Evolutionary conservation across 2,888 invertebrate species (phyloP).

Genomic region (Temnothorax unifasciatus): DNA sequence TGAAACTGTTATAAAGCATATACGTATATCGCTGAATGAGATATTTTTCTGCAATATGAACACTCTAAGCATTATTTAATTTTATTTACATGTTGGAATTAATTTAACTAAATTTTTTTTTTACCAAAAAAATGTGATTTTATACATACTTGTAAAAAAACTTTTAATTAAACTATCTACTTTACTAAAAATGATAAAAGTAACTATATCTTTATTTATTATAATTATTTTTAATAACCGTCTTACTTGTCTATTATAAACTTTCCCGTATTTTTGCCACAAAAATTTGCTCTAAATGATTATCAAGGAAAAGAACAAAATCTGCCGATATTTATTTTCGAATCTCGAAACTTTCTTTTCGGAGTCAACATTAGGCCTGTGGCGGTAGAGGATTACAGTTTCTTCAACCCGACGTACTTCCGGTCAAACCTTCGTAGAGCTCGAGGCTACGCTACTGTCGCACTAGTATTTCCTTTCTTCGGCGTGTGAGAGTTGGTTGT

Average conservation of each 20-base stretch:
- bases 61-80: background rate
- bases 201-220: background rate
- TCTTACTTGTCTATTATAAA: background rate
- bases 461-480: conserved; percentile 61
- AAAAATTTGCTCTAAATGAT: conserved; percentile 21
- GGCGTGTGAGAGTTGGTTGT: conserved; percentile 68
- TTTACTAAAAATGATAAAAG: background rate
- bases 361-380: conserved; percentile 32
- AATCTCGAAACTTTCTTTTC: conserved; percentile 32
- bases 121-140: background rate
- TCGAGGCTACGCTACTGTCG: conserved; percentile 59
- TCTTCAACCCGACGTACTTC: conserved; percentile 24
- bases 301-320: background rate
- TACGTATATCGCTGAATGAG: background rate
- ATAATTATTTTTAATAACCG: background rate
- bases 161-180: background rate
- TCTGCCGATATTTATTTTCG: conserved; percentile 25
- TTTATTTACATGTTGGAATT: background rate
- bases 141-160: background rate
- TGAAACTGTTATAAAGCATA: background rate
- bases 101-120: background rate
- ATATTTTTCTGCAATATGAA: conserved; percentile 7
- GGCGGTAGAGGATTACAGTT: conserved; percentile 2
- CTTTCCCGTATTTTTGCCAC: background rate
- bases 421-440: conserved; percentile 42